Conservation (phyloP, 2,888 invertebrate species). For the Pharmacophagus antenor region DNA sequence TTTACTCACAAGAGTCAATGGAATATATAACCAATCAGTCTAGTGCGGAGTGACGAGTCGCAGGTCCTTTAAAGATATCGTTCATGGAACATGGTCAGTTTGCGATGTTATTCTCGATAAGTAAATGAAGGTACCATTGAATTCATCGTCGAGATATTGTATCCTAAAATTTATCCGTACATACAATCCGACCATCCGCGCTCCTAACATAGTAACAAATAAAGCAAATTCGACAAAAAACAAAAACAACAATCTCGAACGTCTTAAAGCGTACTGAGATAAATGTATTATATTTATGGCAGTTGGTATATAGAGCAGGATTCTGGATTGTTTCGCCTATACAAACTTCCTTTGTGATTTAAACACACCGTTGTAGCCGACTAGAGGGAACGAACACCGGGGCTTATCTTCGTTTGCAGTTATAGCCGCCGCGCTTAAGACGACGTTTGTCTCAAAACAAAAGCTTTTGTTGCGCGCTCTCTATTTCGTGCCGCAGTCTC, state of each 20-base stretch:
- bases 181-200: no score
- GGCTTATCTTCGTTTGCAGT: constrained; percentile 30
- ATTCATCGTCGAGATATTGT: no score
- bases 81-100: no score
- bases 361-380: constrained; percentile 26
- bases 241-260: no score
- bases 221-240: not conserved
- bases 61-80: no score
- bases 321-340: constrained; percentile 25
- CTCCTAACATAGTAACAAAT: not conserved
- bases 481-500: constrained; percentile 25
- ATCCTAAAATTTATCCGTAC: no score
- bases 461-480: constrained; percentile 22
- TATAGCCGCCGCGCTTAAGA: constrained; percentile 28
- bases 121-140: no score
- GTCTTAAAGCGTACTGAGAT: constrained; percentile 1
- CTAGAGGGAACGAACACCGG: constrained; percentile 20
- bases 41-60: no score
- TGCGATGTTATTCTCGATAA: no score
- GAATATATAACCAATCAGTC: no score
- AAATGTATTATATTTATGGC: constrained; percentile 13
- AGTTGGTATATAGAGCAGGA: constrained; percentile 5
- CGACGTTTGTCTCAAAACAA: constrained; percentile 31
- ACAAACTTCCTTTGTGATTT: constrained; percentile 30
- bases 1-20: no score